Conservation (phyloP, 2,113 vertebrate genomes). For the Daboia siamensis region DNA sequence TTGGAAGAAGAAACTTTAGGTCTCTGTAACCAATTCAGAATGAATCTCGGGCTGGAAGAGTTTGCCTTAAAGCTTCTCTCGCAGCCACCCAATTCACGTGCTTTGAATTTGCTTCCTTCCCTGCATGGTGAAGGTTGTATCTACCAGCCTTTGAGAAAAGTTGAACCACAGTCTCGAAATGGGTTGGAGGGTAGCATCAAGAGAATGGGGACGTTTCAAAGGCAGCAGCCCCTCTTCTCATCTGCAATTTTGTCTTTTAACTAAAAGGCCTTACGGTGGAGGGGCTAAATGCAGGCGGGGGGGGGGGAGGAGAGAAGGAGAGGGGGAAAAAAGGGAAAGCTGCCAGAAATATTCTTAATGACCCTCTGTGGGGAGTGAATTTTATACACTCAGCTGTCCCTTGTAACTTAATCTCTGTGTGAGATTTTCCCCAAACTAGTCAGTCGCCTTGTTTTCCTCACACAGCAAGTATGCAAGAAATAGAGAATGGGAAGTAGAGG, state of each 20-base stretch:
- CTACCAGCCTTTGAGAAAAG: conserved; percentile 25
- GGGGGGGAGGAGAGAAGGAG: background rate
- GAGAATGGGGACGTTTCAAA: background rate
- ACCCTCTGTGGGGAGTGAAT: conserved; percentile 65
- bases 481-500: background rate
- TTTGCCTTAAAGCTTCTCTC: background rate
- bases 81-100: background rate
- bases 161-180: conserved; percentile 28
- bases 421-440: conserved; percentile 71
- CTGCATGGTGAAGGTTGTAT: conserved; percentile 9
- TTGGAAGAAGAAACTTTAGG: background rate
- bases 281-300: conserved; percentile 5
- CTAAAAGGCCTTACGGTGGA: conserved; percentile 41
- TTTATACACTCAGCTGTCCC: conserved; percentile 77
- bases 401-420: conserved; percentile 77
- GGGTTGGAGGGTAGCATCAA: conserved; percentile 29
- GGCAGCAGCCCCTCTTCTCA: background rate
- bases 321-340: conserved; percentile 25
- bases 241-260: conserved; percentile 54
- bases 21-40: background rate
- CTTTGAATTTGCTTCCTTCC: conserved; percentile 16
- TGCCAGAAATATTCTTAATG: conserved; percentile 71
- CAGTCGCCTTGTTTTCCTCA: conserved; percentile 68
- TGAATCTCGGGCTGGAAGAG: background rate
- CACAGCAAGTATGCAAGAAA: conserved; percentile 61